phyloP scores from a whole-genome alignment of 2,113 vertebrate genomes.

The Daboia siamensis region DNA sequence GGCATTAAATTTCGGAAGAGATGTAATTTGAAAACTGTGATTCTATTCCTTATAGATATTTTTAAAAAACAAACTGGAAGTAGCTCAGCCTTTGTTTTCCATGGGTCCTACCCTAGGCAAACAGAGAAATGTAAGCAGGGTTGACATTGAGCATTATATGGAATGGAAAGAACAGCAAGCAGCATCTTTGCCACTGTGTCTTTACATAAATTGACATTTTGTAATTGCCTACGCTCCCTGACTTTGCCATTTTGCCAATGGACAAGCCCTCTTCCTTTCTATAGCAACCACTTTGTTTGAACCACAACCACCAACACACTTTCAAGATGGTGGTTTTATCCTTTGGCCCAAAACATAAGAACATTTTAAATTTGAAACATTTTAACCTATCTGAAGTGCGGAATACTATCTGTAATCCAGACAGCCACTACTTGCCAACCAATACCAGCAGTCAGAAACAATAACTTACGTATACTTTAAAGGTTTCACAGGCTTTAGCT shows the following conservation, averaged over 20 bases:
- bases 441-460: neutral
- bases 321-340: neutral
- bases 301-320: neutral
- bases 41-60: neutral
- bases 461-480: neutral
- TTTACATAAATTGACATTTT: neutral
- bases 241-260: neutral
- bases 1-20: neutral
- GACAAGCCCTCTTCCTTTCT: neutral
- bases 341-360: neutral
- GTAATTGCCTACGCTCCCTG: neutral
- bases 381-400: neutral
- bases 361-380: neutral
- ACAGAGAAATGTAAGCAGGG: neutral
- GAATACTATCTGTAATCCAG: neutral
- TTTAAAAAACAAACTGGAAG: neutral
- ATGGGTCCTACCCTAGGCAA: neutral
- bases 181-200: neutral
- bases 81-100: neutral
- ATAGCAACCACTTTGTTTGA: neutral
- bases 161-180: neutral
- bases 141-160: neutral
- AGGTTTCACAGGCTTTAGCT: neutral
- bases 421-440: neutral
- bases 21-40: neutral